A percentile compares a stretch with the other conserved stretches of the same genome.
These are phyloP conservation scores for Antitype chi DNA, from an alignment of 2,888 invertebrate species.

Conservation along the genomic window DNA sequence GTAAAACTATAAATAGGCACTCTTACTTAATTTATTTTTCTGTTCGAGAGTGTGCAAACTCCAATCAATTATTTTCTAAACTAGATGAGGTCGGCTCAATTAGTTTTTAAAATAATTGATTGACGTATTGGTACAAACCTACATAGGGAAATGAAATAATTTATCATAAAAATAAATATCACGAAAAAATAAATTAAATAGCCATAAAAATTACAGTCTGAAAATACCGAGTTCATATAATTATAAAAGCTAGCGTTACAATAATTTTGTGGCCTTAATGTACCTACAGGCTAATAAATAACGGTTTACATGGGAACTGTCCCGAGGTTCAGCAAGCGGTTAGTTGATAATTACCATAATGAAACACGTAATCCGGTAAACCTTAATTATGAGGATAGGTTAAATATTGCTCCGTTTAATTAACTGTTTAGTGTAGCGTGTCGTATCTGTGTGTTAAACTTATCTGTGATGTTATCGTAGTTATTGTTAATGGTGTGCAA, in stretches of 20 bases:
- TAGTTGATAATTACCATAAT: conserved; percentile 60
- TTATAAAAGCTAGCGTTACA: conserved; percentile 30
- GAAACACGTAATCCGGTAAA: conserved; percentile 55
- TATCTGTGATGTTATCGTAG: conserved; percentile 25
- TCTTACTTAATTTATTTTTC: no score
- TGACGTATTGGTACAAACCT: neutral
- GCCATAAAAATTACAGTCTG: conserved; percentile 19
- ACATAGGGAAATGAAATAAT: neutral
- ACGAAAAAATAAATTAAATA: neutral
- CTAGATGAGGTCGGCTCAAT: neutral
- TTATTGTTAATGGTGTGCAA: conserved; percentile 21
- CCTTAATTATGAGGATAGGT: conserved; percentile 52
- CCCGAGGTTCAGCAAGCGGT: conserved; percentile 41
- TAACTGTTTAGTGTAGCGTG: conserved; percentile 26
- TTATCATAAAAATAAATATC: neutral
- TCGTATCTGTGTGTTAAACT: conserved; percentile 36
- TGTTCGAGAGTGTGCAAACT: no score
- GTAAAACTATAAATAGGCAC: no score
- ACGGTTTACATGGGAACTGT: conserved; percentile 37
- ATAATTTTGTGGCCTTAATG: conserved; percentile 29
- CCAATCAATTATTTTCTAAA: no score
- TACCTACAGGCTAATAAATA: conserved; percentile 47
- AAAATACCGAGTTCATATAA: conserved; percentile 22
- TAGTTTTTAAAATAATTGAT: neutral
- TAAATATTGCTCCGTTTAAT: conserved; percentile 52